Percentiles rank a stretch among this genome's conserved stretches.
Evolutionary conservation across 2,888 invertebrate species (phyloP).

Genomic region (Scaptomyza tumidula): DNA sequence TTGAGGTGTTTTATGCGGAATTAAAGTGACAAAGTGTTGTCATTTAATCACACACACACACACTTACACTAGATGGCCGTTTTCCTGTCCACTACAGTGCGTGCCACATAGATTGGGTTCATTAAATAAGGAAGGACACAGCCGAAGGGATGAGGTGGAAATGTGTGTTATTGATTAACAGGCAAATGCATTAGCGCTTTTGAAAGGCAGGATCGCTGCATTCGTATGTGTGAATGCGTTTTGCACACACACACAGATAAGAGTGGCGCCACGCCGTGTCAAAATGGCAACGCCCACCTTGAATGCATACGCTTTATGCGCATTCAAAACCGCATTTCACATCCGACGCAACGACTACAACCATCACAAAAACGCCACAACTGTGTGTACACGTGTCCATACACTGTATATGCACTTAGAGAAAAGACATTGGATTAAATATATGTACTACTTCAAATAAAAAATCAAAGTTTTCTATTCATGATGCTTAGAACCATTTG

Average conservation of each 20-base stretch:
- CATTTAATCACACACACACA: conserved; percentile 27
- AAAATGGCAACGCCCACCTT: conserved; percentile 24
- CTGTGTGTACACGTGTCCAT: too few relatives aligned
- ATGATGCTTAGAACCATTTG: too few relatives aligned
- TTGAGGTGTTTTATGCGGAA: conserved; percentile 59
- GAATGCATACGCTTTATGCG: conserved; percentile 50
- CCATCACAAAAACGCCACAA: conserved; percentile 15
- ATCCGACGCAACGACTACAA: conserved; percentile 37
- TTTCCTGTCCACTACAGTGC: conserved; percentile 14
- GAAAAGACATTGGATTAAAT: neutral
- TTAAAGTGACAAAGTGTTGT: conserved; percentile 67
- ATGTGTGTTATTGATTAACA: conserved; percentile 27
- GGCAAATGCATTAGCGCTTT: conserved; percentile 57
- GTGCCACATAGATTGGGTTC: conserved; percentile 16
- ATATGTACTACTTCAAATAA: neutral
- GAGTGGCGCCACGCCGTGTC: conserved; percentile 10
- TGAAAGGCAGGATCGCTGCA: neutral
- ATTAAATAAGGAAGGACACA: neutral
- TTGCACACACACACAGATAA: conserved; percentile 15
- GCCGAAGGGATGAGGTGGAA: neutral
- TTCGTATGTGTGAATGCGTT: conserved; percentile 41
- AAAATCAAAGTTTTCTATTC: neutral
- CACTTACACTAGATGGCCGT: conserved; percentile 8
- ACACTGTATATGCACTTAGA: neutral
- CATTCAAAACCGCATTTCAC: conserved; percentile 60